These are phyloP conservation scores for Hybos culiciformis DNA, from an alignment of 2,888 invertebrate species.

Conservation along the genomic window DNA sequence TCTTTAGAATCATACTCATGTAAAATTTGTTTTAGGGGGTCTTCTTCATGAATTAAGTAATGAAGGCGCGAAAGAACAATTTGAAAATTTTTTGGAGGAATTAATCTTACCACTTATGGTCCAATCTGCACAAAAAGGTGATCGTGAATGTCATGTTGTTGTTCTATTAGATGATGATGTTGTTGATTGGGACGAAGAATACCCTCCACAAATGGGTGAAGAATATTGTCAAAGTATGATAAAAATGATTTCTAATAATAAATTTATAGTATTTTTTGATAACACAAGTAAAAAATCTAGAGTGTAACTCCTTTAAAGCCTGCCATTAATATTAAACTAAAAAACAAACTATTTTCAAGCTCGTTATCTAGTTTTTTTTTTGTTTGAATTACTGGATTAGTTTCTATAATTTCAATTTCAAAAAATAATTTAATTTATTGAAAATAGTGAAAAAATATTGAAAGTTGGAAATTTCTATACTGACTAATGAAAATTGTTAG, in stretches of 20 bases:
- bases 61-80: slow-evolving; percentile 96
- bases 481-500: too few relatives aligned
- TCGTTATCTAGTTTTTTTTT: too few relatives aligned
- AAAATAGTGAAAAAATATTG: too few relatives aligned
- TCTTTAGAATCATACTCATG: not conserved
- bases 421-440: too few relatives aligned
- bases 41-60: slow-evolving; percentile 95
- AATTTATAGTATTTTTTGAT: not conserved
- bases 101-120: slow-evolving; percentile 95
- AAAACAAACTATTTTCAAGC: too few relatives aligned
- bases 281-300: too few relatives aligned
- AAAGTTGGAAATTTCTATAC: too few relatives aligned
- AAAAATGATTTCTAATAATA: not conserved
- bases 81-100: slow-evolving; percentile 90
- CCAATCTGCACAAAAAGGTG: slow-evolving; percentile 81
- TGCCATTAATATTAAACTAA: not conserved
- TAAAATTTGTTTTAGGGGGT: slow-evolving; percentile 54
- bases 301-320: not conserved
- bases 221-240: slow-evolving; percentile 86
- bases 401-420: too few relatives aligned
- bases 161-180: slow-evolving; percentile 90
- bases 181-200: slow-evolving; percentile 97
- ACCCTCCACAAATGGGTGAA: slow-evolving; percentile 99
- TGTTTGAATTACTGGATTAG: too few relatives aligned
- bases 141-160: slow-evolving; percentile 95